A percentile compares a stretch with the other conserved stretches of the same genome.
phyloP scores from a whole-genome alignment of 2,113 vertebrate genomes.

The Elephantulus edwardii region DNA sequence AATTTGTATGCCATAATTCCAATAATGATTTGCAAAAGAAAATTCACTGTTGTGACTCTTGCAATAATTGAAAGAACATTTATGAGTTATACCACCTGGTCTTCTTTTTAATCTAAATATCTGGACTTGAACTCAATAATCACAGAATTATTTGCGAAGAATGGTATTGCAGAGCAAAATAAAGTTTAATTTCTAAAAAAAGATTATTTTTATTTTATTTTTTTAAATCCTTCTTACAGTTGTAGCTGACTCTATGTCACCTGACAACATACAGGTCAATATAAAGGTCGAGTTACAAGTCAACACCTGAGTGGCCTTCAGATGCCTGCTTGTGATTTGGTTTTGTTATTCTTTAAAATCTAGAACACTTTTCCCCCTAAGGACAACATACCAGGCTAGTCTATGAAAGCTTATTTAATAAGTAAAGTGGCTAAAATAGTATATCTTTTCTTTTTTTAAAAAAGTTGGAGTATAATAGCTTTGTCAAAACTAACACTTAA shows the following conservation, averaged over 20 bases:
- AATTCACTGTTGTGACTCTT: neutral
- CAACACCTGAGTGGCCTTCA: neutral
- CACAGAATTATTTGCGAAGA: neutral
- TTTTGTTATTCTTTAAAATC: neutral
- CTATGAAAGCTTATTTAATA: constrained; percentile 19
- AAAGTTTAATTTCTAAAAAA: neutral
- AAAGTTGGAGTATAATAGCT: too few species aligned
- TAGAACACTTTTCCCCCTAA: neutral
- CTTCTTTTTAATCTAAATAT: neutral
- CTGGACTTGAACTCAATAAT: neutral
- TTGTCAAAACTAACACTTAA: constrained; percentile 6
- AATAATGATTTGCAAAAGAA: neutral
- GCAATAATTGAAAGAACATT: neutral
- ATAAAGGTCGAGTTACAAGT: neutral
- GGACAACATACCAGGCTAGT: neutral
- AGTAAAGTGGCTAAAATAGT: neutral
- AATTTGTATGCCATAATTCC: neutral
- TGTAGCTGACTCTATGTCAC: too few species aligned
- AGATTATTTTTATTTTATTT: neutral
- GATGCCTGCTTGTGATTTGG: neutral
- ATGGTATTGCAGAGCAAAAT: neutral
- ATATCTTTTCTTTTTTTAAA: too few species aligned
- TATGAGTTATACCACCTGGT: neutral
- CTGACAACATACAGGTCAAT: neutral
- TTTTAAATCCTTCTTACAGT: neutral